These are phyloP conservation scores for Molanna angustata DNA, from an alignment of 2,888 invertebrate genomes.

Conservation along the genomic window DNA sequence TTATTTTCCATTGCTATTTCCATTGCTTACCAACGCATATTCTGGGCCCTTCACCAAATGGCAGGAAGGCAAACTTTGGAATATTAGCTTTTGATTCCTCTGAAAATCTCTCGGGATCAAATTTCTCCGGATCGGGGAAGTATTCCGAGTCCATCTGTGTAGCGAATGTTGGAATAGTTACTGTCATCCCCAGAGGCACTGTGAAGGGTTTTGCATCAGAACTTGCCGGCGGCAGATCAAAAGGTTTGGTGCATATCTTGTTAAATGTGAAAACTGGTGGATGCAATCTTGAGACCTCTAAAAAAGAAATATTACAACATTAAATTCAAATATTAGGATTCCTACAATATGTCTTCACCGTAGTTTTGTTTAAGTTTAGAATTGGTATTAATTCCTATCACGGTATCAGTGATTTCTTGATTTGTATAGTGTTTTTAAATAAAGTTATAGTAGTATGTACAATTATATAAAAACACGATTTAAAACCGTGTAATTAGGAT, in stretches of 20 bases:
- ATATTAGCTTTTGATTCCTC: constrained; percentile 38
- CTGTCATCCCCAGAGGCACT: constrained; percentile 30
- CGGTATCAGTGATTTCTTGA: too few species aligned
- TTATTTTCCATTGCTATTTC: too few species aligned
- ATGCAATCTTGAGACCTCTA: constrained; percentile 18
- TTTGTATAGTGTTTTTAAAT: too few species aligned
- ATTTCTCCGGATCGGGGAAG: constrained; percentile 50
- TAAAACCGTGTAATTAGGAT: too few species aligned
- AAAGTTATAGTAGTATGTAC: too few species aligned
- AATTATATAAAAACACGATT: too few species aligned
- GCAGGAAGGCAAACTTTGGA: constrained; percentile 38
- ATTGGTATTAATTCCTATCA: too few species aligned
- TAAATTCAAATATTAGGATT: too few species aligned
- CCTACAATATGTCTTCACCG: too few species aligned
- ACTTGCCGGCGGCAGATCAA: constrained; percentile 8
- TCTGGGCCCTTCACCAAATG: constrained; percentile 44
- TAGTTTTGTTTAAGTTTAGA: too few species aligned
- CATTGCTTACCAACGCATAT: constrained; percentile 41
- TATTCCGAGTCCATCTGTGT: constrained; percentile 48
- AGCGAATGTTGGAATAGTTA: constrained; percentile 42
- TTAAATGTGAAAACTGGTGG: constrained; percentile 16
- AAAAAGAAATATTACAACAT: too few species aligned
- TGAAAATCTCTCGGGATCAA: constrained; percentile 52
- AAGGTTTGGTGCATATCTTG: constrained; percentile 19
- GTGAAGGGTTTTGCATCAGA: constrained; percentile 15